Evolutionary conservation across 2,888 invertebrate genomes (phyloP), one percentile per base, ranked within the genome.

Genomic region (Alentia gelatinosa): DNA sequence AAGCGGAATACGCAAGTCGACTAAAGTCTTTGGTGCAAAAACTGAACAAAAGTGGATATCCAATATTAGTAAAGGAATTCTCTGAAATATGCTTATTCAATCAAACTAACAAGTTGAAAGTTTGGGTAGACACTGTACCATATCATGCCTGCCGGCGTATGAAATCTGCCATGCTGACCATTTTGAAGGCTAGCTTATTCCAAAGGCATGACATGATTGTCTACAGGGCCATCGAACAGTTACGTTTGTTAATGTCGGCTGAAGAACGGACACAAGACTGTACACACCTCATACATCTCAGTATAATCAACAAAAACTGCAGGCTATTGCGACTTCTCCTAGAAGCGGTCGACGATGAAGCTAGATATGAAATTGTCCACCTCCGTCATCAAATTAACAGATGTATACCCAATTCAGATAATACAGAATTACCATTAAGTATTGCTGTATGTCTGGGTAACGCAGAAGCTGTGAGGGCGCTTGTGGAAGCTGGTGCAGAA

Each of bases 401-500:
- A 19, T n/a, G 23, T 56, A 12, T n/a, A 5, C 15, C 47, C 3
- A 56, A 74, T 30, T 30, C 7, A 5, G 35, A 35, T 39, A 35
- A 12, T 23, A 39, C 79, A 7, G 79, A 74, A 74, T 39, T 79
- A 19, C 37, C 79, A 0, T 35, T 79, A 39, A 79, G 37, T 23
- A 79, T 79, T 35, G 79, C 79, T 37, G 79, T 79, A 12, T 7
- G 79, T 1, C 15, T 79, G 35, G 79, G 79, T 23, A 79, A 79
- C 79, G 23, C 15, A 3, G n/a, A 1, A 3, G 79, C 79, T 37
- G 79, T 79, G 12, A 1, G 39, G 5, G 39, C 15, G 39, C 37
- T 79, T 35, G 79, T 79, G 3, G 37, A 79, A 37, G 79, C 79
- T 37, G 79, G 79, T 35, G 79, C 79, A 1, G 79, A 79, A 79